phyloP scores from a whole-genome alignment of 2,888 invertebrate species.

The Nesidiocoris tenuis region DNA sequence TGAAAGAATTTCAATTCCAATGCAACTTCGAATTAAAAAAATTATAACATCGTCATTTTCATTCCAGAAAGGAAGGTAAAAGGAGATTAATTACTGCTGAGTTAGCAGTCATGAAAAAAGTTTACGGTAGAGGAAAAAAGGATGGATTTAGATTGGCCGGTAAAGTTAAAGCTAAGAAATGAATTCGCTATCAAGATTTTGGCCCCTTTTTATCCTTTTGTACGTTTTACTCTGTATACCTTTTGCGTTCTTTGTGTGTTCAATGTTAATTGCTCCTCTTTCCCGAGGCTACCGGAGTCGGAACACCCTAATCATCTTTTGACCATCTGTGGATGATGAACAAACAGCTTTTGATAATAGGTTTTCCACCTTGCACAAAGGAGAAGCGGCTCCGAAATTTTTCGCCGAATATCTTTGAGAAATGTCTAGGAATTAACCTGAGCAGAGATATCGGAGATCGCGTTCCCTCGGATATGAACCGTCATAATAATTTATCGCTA shows the following conservation, averaged over 20 bases:
- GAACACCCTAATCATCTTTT: background rate
- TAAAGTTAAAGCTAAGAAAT: background rate
- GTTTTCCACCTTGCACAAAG: background rate
- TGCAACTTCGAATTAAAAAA: no score
- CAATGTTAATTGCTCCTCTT: background rate
- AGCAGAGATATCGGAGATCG: no score
- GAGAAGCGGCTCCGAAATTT: background rate
- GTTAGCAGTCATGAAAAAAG: background rate
- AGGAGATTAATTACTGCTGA: background rate
- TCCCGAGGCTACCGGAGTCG: background rate
- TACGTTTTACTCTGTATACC: background rate
- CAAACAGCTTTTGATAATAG: background rate
- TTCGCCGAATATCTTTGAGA: no score
- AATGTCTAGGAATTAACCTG: no score
- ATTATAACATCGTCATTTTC: no score
- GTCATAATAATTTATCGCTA: no score
- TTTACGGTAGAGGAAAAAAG: background rate
- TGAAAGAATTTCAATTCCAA: no score
- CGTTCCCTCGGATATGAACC: no score
- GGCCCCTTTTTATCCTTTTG: background rate
- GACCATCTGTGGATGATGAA: background rate
- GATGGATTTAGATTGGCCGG: background rate
- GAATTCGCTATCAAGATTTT: background rate
- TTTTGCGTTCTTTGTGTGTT: background rate
- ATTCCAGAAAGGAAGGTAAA: background rate